Percentiles rank a stretch among this genome's conserved stretches.
Conservation (phyloP, 2,113 vertebrate species). For the Entomyzon cyanotis region DNA sequence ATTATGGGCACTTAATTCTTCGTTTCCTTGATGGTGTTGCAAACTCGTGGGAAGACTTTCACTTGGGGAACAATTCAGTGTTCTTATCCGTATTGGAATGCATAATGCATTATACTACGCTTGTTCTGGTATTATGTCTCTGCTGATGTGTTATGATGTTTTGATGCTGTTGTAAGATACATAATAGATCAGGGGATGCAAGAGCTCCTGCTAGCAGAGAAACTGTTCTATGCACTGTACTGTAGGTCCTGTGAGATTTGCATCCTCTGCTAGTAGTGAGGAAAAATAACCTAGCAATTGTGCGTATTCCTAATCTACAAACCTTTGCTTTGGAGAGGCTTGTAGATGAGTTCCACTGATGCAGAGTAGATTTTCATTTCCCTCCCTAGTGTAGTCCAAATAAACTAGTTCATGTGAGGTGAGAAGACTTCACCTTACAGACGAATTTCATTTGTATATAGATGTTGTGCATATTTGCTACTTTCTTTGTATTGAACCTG, state of each 20-base stretch:
- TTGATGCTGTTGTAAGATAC: neutral
- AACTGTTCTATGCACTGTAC: neutral
- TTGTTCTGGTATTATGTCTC: neutral
- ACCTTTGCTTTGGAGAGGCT: neutral
- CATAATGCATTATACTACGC: fast-evolving
- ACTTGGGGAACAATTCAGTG: neutral
- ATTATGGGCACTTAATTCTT: neutral
- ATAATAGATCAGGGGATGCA: neutral
- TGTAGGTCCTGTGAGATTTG: neutral
- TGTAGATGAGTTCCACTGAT: neutral
- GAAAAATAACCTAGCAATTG: neutral
- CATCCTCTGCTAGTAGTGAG: neutral
- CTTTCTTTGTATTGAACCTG: neutral
- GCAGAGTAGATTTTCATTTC: neutral
- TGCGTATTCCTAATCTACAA: neutral
- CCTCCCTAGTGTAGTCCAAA: neutral
- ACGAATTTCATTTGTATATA: neutral
- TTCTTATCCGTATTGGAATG: neutral
- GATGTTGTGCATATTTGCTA: neutral
- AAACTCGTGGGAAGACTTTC: neutral
- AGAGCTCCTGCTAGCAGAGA: neutral
- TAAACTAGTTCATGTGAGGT: neutral
- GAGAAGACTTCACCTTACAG: neutral
- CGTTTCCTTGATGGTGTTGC: neutral
- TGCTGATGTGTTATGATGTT: neutral